Percentiles rank a stretch among this genome's conserved stretches.
Conservation (phyloP, 2,888 invertebrate species). For the Diadegma fenestrale region DNA sequence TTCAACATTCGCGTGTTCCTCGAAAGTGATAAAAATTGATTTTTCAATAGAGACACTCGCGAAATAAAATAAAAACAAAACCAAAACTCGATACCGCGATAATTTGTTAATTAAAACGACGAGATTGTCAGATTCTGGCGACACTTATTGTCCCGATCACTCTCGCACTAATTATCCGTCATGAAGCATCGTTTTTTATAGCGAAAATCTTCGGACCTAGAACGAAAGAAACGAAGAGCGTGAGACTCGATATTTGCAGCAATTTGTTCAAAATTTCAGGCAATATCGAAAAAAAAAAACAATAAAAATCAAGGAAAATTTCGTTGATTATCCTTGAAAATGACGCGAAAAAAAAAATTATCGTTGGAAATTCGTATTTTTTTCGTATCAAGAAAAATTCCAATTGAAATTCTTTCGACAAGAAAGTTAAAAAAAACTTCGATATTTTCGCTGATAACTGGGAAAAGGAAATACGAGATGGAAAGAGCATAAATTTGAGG, state of each 20-base stretch:
- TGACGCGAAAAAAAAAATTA: background rate
- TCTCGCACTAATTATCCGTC: slow-evolving; percentile 33
- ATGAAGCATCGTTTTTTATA: slow-evolving; percentile 29
- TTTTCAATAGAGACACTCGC: background rate
- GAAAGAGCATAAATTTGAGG: slow-evolving; percentile 16
- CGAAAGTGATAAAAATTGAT: background rate
- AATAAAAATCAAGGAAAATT: too few relatives aligned
- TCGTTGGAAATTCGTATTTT: background rate
- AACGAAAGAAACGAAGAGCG: slow-evolving; percentile 42
- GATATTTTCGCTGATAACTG: slow-evolving; percentile 1
- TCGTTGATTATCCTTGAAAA: background rate
- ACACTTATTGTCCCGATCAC: slow-evolving; percentile 11
- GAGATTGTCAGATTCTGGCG: background rate
- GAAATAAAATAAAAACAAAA: background rate
- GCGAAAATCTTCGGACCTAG: slow-evolving; percentile 50
- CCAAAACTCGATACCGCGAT: background rate
- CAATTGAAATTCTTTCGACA: background rate
- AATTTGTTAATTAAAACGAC: background rate
- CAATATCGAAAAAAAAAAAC: too few relatives aligned
- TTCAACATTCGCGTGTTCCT: background rate
- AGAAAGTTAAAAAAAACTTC: background rate
- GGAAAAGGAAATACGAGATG: slow-evolving; percentile 7
- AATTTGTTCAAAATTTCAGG: slow-evolving; percentile 1
- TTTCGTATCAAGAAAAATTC: background rate
- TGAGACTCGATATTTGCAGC: slow-evolving; percentile 5